Evolutionary conservation across 1,140 invertebrate species (phyloP).

Genomic region (Streblospio benedicti): DNA sequence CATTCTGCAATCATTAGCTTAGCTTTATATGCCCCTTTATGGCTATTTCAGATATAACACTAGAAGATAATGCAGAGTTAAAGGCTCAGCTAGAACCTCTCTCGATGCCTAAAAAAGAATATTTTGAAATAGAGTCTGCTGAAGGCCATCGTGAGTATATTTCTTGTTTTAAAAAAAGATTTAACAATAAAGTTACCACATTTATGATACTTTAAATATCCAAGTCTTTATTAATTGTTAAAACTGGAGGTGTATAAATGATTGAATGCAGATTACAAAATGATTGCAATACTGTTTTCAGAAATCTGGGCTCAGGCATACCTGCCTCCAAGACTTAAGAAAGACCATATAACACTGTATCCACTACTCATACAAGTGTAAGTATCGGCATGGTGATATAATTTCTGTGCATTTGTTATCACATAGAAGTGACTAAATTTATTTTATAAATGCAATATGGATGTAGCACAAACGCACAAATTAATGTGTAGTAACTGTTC

Average conservation of each 20-base stretch:
- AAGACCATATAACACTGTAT: conserved; percentile 73
- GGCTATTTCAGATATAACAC: conserved; percentile 46
- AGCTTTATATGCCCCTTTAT: no score
- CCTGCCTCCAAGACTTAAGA: conserved; percentile 31
- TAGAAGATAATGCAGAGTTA: conserved; percentile 47
- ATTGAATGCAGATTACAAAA: not conserved
- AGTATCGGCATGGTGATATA: conserved; percentile 42
- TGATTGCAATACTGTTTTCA: conserved; percentile 18
- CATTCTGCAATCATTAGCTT: no score
- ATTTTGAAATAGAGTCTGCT: conserved; percentile 51
- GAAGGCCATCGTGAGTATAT: conserved; percentile 37
- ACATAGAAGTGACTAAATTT: not conserved
- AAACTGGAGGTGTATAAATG: no score
- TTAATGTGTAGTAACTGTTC: not conserved
- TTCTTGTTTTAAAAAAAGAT: no score
- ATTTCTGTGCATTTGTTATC: not conserved
- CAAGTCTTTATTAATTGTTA: no score
- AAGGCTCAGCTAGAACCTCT: conserved; percentile 53
- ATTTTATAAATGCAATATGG: not conserved
- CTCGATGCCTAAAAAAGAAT: conserved; percentile 53
- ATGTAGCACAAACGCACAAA: not conserved
- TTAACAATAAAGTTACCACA: no score
- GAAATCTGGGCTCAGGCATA: conserved; percentile 32
- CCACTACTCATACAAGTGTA: conserved; percentile 66
- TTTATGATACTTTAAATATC: no score